phyloP scores from a whole-genome alignment of 1,140 invertebrate species.

The Drosophila pachea region DNA sequence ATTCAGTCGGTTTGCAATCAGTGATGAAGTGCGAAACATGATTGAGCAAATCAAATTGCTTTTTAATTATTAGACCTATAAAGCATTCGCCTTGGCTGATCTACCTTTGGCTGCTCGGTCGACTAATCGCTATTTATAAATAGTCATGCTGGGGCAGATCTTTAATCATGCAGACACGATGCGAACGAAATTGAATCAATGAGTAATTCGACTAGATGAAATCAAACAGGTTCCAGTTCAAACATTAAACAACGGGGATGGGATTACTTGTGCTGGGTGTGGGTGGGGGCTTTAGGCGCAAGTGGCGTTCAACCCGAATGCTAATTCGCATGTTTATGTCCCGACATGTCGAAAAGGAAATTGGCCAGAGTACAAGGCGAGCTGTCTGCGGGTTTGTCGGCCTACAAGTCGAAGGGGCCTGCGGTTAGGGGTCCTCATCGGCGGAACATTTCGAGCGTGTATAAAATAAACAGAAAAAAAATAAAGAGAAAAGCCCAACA shows the following conservation, averaged over 20 bases:
- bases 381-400: slow-evolving; percentile 41
- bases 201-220: slow-evolving; percentile 9
- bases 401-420: slow-evolving; percentile 12
- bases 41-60: slow-evolving; percentile 11
- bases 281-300: slow-evolving; percentile 3
- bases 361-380: slow-evolving; percentile 29
- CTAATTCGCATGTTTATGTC: slow-evolving; percentile 41
- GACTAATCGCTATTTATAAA: slow-evolving; percentile 48
- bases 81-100: neutral
- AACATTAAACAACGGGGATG: neutral
- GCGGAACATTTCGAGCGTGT: slow-evolving; percentile 47
- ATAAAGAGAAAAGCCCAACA: neutral
- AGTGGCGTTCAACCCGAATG: slow-evolving; percentile 16
- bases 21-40: slow-evolving; percentile 1
- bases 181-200: neutral
- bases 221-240: slow-evolving; percentile 7
- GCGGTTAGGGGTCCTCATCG: neutral
- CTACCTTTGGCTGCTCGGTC: slow-evolving; percentile 40
- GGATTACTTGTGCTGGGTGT: neutral
- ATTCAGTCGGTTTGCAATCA: neutral
- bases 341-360: slow-evolving; percentile 40
- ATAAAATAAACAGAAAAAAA: slow-evolving; percentile 67
- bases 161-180: slow-evolving; percentile 1
- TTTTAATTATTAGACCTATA: slow-evolving; percentile 10
- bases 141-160: slow-evolving; percentile 35